phyloP scores from a whole-genome alignment of 2,113 vertebrate genomes.

The Scytalopus superciliaris region DNA sequence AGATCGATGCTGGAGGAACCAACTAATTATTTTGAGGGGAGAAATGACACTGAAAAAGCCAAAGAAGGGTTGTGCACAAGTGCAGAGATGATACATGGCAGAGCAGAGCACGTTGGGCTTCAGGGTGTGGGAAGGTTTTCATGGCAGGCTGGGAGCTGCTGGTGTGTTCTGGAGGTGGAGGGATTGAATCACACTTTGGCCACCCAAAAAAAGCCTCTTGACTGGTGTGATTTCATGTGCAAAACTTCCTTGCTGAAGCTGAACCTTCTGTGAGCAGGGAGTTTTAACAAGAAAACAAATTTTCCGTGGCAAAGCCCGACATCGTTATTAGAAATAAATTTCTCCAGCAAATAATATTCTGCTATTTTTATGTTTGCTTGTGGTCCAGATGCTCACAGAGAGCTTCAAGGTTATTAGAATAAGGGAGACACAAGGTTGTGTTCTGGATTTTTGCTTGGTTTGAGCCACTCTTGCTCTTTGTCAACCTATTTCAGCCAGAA shows the following conservation, averaged over 20 bases:
- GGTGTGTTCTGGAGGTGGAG: background rate
- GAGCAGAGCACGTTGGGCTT: background rate
- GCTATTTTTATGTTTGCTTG: background rate
- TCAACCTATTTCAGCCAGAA: background rate
- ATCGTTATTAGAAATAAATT: background rate
- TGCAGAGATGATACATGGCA: background rate
- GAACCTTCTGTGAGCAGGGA: background rate
- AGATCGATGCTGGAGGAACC: background rate
- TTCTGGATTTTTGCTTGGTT: background rate
- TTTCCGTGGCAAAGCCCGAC: background rate
- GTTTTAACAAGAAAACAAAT: background rate
- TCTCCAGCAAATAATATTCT: background rate
- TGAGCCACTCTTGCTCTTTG: background rate
- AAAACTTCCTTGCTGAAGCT: background rate
- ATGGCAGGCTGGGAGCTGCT: background rate
- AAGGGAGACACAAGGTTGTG: rapidly evolving
- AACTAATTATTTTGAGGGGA: background rate
- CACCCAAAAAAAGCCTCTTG: background rate
- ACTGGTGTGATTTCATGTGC: background rate
- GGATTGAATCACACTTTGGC: background rate
- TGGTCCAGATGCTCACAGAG: background rate
- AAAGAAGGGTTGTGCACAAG: background rate
- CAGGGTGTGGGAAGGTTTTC: background rate
- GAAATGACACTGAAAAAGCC: background rate
- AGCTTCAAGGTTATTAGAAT: background rate